A percentile compares a stretch with the other conserved stretches of the same genome.
phyloP scores from a whole-genome alignment of 2,888 invertebrate genomes.

The Trichopoda pennipes region DNA sequence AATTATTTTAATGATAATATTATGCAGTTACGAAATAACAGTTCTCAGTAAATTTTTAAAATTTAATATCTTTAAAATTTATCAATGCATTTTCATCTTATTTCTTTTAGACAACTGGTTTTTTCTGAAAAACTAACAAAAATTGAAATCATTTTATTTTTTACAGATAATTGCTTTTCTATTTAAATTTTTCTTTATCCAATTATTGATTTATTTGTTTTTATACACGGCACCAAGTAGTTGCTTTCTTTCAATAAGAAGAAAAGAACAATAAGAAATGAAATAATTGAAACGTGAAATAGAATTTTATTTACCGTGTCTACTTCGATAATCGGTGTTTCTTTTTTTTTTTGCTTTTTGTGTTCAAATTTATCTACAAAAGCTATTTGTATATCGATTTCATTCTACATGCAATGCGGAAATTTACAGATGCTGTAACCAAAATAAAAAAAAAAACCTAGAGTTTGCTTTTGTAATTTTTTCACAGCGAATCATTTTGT shows the following conservation, averaged over 20 bases:
- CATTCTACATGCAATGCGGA: constrained; percentile 56
- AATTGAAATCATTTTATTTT: constrained; percentile 56
- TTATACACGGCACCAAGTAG: constrained; percentile 6
- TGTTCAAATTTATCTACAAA: constrained; percentile 13
- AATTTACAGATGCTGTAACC: constrained; percentile 56
- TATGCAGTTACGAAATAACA: no score
- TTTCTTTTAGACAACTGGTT: background rate
- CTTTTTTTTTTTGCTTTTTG: background rate
- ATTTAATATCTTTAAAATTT: background rate
- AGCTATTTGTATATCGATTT: constrained; percentile 25
- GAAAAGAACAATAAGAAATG: constrained; percentile 16
- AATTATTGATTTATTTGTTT: constrained; percentile 38
- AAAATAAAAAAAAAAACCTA: constrained; percentile 3
- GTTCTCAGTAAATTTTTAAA: background rate
- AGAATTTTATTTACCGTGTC: constrained; percentile 13
- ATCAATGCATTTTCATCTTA: no score
- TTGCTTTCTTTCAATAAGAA: constrained; percentile 44
- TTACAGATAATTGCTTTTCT: constrained; percentile 12
- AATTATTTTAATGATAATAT: no score
- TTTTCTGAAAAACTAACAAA: background rate
- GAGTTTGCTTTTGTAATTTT: constrained; percentile 20
- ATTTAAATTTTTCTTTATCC: constrained; percentile 12
- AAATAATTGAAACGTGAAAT: constrained; percentile 1
- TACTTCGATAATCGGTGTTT: constrained; percentile 6
- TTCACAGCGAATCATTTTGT: background rate